Percentiles rank a stretch among this genome's conserved stretches.
These are phyloP conservation scores for Intellagama lesueurii DNA, from an alignment of 2,797 vertebrate genomes.

Conservation along the genomic window DNA sequence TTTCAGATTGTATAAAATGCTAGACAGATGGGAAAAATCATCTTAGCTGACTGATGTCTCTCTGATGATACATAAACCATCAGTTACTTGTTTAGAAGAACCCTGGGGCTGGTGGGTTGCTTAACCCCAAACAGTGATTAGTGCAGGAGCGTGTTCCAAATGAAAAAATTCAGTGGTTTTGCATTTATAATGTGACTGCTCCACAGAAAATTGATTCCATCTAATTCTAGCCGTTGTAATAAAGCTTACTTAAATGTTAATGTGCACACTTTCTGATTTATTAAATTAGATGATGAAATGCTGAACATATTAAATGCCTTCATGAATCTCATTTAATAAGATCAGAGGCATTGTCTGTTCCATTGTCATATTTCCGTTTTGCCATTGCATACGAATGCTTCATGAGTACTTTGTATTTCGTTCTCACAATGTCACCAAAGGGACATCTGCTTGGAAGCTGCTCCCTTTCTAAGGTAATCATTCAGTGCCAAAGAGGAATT, in stretches of 20 bases:
- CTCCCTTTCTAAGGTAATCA: neutral
- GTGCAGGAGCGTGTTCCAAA: constrained; percentile 47
- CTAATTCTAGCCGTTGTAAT: constrained; percentile 53
- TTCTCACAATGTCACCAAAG: neutral
- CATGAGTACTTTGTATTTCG: constrained; percentile 2
- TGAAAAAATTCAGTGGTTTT: constrained; percentile 59
- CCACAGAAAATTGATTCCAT: constrained; percentile 61
- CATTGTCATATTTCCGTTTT: constrained; percentile 16
- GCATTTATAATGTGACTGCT: constrained; percentile 55
- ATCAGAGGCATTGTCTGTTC: neutral
- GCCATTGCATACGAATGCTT: constrained; percentile 3
- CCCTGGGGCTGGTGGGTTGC: constrained; percentile 62
- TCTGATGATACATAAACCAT: constrained; percentile 69
- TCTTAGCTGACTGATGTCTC: constrained; percentile 66
- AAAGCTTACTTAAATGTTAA: constrained; percentile 48
- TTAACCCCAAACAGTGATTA: constrained; percentile 63
- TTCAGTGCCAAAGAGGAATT: neutral
- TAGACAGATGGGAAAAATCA: constrained; percentile 61
- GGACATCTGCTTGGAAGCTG: neutral
- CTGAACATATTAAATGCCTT: neutral
- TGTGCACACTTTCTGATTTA: constrained; percentile 24
- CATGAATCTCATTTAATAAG: constrained; percentile 30
- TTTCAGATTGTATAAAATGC: constrained; percentile 50
- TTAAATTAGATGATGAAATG: constrained; percentile 41
- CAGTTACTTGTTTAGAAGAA: constrained; percentile 59